phyloP scores from a whole-genome alignment of 2,113 vertebrate genomes.

The Tretioscincus oriximinensis region DNA sequence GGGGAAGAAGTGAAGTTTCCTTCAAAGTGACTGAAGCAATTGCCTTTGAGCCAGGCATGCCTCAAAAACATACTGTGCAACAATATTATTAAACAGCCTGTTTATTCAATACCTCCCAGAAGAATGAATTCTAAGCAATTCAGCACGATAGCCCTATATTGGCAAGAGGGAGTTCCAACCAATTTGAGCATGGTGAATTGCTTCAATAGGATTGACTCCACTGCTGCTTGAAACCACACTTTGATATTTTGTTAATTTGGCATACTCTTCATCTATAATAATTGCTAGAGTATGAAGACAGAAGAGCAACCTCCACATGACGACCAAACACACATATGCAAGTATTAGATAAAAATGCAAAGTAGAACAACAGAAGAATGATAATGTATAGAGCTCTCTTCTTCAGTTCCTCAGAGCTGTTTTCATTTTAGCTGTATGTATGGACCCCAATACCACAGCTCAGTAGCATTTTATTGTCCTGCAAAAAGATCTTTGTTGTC shows the following conservation, averaged over 20 bases:
- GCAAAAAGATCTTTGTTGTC: not conserved
- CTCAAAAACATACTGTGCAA: not conserved
- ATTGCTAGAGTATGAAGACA: constrained; percentile 1
- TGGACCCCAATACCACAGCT: not conserved
- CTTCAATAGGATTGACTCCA: constrained; percentile 1
- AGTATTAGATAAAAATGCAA: constrained; percentile 5
- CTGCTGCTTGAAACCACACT: not conserved
- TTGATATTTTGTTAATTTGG: not conserved
- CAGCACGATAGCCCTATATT: not conserved
- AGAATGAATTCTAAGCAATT: constrained; percentile 17
- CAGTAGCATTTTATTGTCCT: not conserved
- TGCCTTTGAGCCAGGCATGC: not conserved
- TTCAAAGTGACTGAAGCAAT: constrained; percentile 14
- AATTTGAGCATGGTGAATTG: not conserved
- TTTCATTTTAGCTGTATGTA: not conserved
- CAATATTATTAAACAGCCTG: not conserved
- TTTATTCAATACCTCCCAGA: not conserved
- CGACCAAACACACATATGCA: not conserved
- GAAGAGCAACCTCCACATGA: not conserved
- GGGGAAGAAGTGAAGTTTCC: constrained; percentile 26
- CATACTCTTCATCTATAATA: not conserved
- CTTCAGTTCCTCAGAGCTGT: not conserved
- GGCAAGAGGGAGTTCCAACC: not conserved
- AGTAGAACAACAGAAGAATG: not conserved
- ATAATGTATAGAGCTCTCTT: not conserved